A percentile compares a stretch with the other conserved stretches of the same genome.
phyloP scores from a whole-genome alignment of 2,797 vertebrate genomes.

The Pangasius krempfi region DNA sequence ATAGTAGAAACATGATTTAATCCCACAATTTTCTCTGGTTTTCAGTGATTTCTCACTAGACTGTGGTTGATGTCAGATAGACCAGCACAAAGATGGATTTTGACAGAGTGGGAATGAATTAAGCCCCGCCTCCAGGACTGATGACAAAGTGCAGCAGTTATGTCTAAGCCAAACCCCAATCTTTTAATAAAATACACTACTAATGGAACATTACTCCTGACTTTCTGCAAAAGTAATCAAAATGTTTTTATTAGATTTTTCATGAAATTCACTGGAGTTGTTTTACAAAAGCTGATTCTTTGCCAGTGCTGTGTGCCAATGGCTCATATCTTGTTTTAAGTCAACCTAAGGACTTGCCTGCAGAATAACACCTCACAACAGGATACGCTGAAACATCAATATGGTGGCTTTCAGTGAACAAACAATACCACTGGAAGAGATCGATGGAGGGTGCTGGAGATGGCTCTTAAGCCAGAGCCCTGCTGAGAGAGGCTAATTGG shows the following conservation, averaged over 20 bases:
- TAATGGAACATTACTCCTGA: not conserved
- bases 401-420: constrained; percentile 46
- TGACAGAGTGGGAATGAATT: not conserved
- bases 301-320: constrained; percentile 6
- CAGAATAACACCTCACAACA: constrained; percentile 41
- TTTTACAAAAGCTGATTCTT: constrained; percentile 2
- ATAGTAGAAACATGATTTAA: not conserved
- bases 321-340: constrained; percentile 30
- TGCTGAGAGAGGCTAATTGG: constrained; percentile 44
- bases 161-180: too few species aligned
- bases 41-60: not conserved
- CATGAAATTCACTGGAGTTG: not conserved
- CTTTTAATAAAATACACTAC: not conserved
- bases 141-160: not conserved
- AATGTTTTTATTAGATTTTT: not conserved
- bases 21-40: not conserved
- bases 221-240: too few species aligned
- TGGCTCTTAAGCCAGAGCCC: constrained; percentile 45
- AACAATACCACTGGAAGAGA: constrained; percentile 55
- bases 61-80: not conserved
- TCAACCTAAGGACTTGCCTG: constrained; percentile 46
- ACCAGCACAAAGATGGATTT: not conserved
- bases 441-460: constrained; percentile 53
- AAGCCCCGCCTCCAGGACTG: not conserved
- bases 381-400: constrained; percentile 51